A percentile compares a stretch with the other conserved stretches of the same genome.
Conservation (phyloP, 2,888 invertebrate genomes). For the Pterostichus madidus region DNA sequence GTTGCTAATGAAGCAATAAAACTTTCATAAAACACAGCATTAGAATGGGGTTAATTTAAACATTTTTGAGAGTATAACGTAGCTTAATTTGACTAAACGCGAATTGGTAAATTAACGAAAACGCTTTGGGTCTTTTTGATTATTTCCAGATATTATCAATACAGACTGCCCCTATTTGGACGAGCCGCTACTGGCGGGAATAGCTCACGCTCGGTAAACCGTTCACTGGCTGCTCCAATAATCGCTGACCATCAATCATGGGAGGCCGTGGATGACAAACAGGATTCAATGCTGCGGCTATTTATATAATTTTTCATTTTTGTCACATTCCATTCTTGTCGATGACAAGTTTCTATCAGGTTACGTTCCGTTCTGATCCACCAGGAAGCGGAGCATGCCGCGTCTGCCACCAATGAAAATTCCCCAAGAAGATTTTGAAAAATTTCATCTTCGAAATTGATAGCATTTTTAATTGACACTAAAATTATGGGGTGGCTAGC, state of each 20-base stretch:
- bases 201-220: slow-evolving; percentile 52
- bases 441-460: neutral
- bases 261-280: slow-evolving; percentile 62
- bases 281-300: slow-evolving; percentile 65
- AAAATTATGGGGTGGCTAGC: no score
- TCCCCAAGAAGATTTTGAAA: neutral
- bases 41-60: no score
- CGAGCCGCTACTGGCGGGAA: slow-evolving; percentile 16
- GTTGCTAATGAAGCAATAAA: no score
- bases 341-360: slow-evolving; percentile 50
- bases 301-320: slow-evolving; percentile 67
- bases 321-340: slow-evolving; percentile 63
- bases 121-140: no score
- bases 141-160: no score
- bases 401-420: neutral
- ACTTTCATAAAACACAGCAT: no score
- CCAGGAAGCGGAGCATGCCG: slow-evolving; percentile 6
- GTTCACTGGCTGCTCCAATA: slow-evolving; percentile 60
- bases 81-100: no score
- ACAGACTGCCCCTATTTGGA: neutral
- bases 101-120: no score
- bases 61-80: no score
- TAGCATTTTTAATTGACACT: neutral
- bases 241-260: slow-evolving; percentile 66
- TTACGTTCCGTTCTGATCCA: slow-evolving; percentile 21